These are phyloP conservation scores for Apogon hyalosoma DNA, from an alignment of 2,797 vertebrate genomes.

Conservation along the genomic window DNA sequence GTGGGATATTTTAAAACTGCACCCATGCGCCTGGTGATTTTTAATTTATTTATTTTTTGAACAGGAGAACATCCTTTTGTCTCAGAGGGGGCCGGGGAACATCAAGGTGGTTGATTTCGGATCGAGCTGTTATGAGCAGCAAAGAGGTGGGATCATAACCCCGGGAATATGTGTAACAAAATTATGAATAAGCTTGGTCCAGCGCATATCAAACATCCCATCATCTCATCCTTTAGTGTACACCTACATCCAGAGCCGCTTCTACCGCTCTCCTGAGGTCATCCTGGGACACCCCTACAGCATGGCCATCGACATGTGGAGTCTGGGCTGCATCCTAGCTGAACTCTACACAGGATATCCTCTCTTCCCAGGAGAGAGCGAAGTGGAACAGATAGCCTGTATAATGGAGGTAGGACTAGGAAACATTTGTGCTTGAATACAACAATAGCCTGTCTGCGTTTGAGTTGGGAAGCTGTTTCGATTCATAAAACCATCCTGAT, in stretches of 20 bases:
- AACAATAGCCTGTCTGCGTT: not conserved
- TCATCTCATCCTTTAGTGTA: slow-evolving; percentile 82
- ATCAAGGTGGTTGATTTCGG: slow-evolving; percentile 98
- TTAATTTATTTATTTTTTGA: slow-evolving; percentile 14
- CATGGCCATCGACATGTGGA: slow-evolving; percentile 98
- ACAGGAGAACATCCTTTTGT: slow-evolving; percentile 94
- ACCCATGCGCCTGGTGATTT: not conserved
- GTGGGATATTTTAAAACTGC: slow-evolving; percentile 32
- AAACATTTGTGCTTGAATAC: not conserved
- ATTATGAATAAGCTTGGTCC: not conserved
- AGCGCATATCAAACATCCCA: not conserved
- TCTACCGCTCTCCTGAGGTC: slow-evolving; percentile 95
- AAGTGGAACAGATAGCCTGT: slow-evolving; percentile 93
- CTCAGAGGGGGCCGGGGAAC: slow-evolving; percentile 90
- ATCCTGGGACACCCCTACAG: slow-evolving; percentile 93
- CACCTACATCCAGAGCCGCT: slow-evolving; percentile 95
- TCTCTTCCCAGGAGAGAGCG: slow-evolving; percentile 93
- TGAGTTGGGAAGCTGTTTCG: not conserved
- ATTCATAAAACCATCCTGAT: slow-evolving; percentile 11
- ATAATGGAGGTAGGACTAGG: slow-evolving; percentile 92
- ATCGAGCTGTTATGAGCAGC: slow-evolving; percentile 95
- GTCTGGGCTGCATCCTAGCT: slow-evolving; percentile 93
- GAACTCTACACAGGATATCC: slow-evolving; percentile 93
- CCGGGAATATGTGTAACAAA: not conserved
- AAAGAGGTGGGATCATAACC: slow-evolving; percentile 85